A percentile compares a stretch with the other conserved stretches of the same genome.
phyloP scores from a whole-genome alignment of 2,113 vertebrate genomes.

The Cathartes aura region DNA sequence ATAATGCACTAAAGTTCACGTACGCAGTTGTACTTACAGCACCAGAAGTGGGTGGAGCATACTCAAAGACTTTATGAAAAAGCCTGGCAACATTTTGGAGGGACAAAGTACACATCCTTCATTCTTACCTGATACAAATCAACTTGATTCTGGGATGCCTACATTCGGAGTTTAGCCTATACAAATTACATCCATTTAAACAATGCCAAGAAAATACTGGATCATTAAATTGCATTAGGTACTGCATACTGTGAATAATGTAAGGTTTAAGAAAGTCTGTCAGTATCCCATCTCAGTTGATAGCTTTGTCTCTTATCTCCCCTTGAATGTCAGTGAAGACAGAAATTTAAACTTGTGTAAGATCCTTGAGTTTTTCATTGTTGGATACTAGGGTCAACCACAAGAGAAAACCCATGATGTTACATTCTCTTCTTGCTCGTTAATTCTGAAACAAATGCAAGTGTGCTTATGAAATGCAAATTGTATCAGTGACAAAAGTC shows the following conservation, averaged over 20 bases:
- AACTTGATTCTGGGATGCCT: neutral
- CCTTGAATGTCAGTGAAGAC: neutral
- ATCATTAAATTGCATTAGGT: neutral
- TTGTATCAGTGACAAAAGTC: neutral
- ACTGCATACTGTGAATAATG: neutral
- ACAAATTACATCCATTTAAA: neutral
- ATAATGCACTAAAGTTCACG: fast-evolving
- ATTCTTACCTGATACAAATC: neutral
- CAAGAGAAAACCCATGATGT: neutral
- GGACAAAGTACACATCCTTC: fast-evolving
- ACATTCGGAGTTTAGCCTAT: fast-evolving
- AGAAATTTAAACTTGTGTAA: neutral
- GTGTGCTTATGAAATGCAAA: neutral
- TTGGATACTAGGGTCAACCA: neutral
- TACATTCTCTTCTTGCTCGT: neutral
- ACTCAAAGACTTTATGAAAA: neutral
- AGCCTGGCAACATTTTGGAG: neutral
- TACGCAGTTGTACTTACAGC: neutral
- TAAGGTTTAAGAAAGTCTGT: neutral
- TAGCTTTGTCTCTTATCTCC: neutral
- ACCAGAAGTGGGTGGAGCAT: neutral
- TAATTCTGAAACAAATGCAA: neutral
- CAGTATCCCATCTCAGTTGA: neutral
- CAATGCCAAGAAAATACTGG: neutral
- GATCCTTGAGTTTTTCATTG: neutral